Percentiles rank a stretch among this genome's conserved stretches.
phyloP scores from a whole-genome alignment of 2,113 vertebrate genomes.

The Cricetomys ansorgei region DNA sequence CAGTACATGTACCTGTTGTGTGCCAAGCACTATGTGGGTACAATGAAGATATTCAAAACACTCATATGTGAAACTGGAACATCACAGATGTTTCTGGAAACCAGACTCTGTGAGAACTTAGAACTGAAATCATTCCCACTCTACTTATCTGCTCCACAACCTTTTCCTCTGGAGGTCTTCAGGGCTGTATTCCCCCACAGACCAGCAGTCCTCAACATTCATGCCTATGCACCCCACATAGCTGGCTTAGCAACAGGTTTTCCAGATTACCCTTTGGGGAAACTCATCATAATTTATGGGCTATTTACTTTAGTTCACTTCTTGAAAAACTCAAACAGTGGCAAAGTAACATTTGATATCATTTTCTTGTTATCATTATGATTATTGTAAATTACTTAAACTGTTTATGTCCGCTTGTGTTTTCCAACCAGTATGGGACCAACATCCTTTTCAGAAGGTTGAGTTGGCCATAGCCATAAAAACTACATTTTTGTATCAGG shows the following conservation, averaged over 20 bases:
- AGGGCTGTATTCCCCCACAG: too few relatives aligned
- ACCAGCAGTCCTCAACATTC: rapidly evolving
- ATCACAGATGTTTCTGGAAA: not conserved
- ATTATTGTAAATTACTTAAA: not conserved
- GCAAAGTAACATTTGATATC: not conserved
- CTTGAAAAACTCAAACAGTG: not conserved
- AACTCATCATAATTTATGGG: not conserved
- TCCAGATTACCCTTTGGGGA: not conserved
- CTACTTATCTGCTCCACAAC: rapidly evolving
- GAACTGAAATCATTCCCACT: rapidly evolving
- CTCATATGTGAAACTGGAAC: not conserved
- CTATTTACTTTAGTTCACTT: not conserved
- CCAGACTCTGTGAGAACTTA: too few relatives aligned
- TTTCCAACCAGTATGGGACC: not conserved
- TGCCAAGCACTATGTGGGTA: not conserved
- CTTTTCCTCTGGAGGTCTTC: not conserved
- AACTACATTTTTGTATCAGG: not conserved
- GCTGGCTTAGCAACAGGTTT: not conserved
- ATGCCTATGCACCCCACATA: rapidly evolving
- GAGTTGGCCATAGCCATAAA: not conserved
- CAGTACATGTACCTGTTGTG: not conserved
- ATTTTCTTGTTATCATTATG: not conserved
- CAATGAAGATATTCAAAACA: not conserved
- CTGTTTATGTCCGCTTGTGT: not conserved
- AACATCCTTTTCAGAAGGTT: not conserved